Evolutionary conservation across 2,888 invertebrate species (phyloP).

Genomic region (Ernsta delagoae): DNA sequence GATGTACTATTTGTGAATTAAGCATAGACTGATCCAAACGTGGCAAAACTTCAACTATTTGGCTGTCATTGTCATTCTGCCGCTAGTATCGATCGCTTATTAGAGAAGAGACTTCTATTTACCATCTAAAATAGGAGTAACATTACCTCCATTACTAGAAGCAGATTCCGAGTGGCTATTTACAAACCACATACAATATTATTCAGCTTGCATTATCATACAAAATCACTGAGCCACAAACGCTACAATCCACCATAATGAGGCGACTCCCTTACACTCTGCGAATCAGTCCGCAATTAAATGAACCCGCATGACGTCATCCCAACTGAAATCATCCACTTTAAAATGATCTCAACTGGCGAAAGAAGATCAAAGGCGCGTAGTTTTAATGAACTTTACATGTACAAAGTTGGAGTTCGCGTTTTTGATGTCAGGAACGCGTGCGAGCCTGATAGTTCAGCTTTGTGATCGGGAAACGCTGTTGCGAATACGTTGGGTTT

Average conservation of each 20-base stretch:
- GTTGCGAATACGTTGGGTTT: slow-evolving; percentile 4
- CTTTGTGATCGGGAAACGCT: slow-evolving; percentile 2
- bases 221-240: neutral
- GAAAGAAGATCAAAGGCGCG: slow-evolving; percentile 45
- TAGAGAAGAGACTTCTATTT: no score
- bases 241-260: slow-evolving; percentile 11
- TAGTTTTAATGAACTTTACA: slow-evolving; percentile 36
- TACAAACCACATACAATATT: no score
- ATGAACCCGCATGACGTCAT: slow-evolving; percentile 48
- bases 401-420: slow-evolving; percentile 25
- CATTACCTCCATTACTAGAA: no score
- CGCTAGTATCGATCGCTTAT: no score
- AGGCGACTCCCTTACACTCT: slow-evolving; percentile 21
- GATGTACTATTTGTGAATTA: no score
- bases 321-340: slow-evolving; percentile 38
- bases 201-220: neutral
- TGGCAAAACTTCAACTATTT: no score
- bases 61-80: no score
- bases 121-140: no score
- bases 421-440: slow-evolving; percentile 31
- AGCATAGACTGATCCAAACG: no score
- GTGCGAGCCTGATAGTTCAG: slow-evolving; percentile 3
- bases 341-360: slow-evolving; percentile 42
- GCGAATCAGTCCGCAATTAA: slow-evolving; percentile 43
- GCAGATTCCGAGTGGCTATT: no score